These are phyloP conservation scores for Syrista parreyssii DNA, from an alignment of 2,888 invertebrate genomes.

Conservation along the genomic window DNA sequence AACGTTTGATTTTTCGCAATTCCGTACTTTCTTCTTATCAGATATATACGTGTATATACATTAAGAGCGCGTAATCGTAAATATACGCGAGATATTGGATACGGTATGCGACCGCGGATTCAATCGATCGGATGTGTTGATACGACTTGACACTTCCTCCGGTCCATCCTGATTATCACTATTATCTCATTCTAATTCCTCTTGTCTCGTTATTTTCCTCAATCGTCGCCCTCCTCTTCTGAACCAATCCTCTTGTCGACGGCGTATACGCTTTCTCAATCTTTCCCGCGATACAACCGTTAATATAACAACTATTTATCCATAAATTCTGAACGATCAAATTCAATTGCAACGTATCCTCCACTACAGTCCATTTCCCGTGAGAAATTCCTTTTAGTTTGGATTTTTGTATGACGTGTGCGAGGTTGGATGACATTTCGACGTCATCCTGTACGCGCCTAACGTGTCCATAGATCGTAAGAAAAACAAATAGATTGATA, in stretches of 20 bases:
- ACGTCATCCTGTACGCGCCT: background rate
- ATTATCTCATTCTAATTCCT: background rate
- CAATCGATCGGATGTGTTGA: background rate
- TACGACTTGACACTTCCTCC: background rate
- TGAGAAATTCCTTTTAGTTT: background rate
- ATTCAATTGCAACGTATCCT: slow-evolving; percentile 65
- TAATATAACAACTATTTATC: slow-evolving; percentile 63
- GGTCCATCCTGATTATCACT: background rate
- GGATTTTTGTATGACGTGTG: slow-evolving; percentile 18
- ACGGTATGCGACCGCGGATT: background rate
- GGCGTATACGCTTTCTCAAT: slow-evolving; percentile 32
- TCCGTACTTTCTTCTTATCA: background rate
- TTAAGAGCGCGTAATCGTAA: background rate
- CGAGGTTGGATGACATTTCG: slow-evolving; percentile 11
- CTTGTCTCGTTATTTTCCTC: background rate
- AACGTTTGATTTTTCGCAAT: background rate
- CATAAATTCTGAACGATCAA: slow-evolving; percentile 67
- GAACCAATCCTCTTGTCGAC: slow-evolving; percentile 4
- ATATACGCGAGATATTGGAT: background rate
- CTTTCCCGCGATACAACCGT: slow-evolving; percentile 58
- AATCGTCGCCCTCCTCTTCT: background rate
- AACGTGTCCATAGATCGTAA: background rate
- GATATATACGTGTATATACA: background rate
- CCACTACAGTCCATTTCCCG: slow-evolving; percentile 57
- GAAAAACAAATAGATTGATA: slow-evolving; percentile 14